Percentiles rank a stretch among this genome's conserved stretches.
These are phyloP conservation scores for Belonocnema kinseyi DNA, from an alignment of 1,140 invertebrate genomes.

Conservation along the genomic window DNA sequence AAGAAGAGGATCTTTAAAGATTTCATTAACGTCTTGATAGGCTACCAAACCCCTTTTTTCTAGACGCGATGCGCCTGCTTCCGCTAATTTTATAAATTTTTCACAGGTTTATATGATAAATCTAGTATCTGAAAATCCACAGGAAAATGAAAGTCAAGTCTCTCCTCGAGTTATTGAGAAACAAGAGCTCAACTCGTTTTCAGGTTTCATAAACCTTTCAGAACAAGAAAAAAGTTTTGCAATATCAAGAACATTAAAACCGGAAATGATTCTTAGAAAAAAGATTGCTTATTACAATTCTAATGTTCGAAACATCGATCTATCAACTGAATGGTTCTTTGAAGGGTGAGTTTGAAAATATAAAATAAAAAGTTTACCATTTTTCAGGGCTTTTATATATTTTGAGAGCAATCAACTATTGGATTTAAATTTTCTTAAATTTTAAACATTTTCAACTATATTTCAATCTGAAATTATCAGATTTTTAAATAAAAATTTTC, in stretches of 20 bases:
- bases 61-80: too few species aligned
- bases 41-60: too few species aligned
- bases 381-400: too few species aligned
- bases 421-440: too few species aligned
- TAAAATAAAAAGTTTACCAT: too few species aligned
- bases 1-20: too few species aligned
- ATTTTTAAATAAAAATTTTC: too few species aligned
- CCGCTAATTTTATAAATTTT: neutral
- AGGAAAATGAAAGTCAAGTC: neutral
- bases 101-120: conserved; percentile 61
- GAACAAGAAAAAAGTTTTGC: neutral
- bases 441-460: too few species aligned
- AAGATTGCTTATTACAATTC: neutral
- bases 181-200: neutral
- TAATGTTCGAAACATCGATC: conserved; percentile 51
- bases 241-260: neutral
- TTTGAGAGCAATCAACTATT: too few species aligned
- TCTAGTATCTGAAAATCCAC: conserved; percentile 33
- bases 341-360: conserved; percentile 50
- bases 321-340: conserved; percentile 57
- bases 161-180: neutral
- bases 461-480: too few species aligned
- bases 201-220: neutral
- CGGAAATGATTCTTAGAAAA: conserved; percentile 1
- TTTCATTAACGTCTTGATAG: too few species aligned